phyloP scores from a whole-genome alignment of 2,888 invertebrate genomes.

The Habrosyne pyritoides region DNA sequence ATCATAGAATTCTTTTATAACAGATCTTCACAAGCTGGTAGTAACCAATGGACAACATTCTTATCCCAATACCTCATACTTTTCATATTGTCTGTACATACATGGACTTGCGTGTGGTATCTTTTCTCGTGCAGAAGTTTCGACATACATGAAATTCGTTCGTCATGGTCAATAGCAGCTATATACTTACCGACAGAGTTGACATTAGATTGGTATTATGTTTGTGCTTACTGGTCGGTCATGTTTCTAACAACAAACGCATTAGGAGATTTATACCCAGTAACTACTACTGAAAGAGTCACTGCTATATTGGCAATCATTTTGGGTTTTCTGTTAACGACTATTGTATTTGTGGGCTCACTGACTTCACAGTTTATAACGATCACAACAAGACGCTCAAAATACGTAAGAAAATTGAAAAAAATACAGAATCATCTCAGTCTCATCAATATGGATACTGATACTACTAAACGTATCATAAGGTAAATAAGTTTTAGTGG shows the following conservation, averaged over 20 bases:
- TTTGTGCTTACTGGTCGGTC: conserved; percentile 76
- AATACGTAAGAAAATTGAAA: conserved; percentile 68
- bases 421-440: conserved; percentile 73
- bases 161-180: conserved; percentile 70
- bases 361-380: conserved; percentile 79
- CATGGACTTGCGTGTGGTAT: conserved; percentile 77
- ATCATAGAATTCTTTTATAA: conserved; percentile 70
- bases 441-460: conserved; percentile 68
- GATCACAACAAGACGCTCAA: conserved; percentile 71
- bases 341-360: conserved; percentile 78
- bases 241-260: conserved; percentile 76
- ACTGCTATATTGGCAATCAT: conserved; percentile 64
- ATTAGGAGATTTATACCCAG: conserved; percentile 74
- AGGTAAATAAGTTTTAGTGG: conserved; percentile 45
- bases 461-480: conserved; percentile 67
- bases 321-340: conserved; percentile 74
- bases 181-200: conserved; percentile 64
- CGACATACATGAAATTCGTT: conserved; percentile 56
- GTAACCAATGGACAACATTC: conserved; percentile 78
- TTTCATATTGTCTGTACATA: conserved; percentile 72
- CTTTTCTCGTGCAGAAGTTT: conserved; percentile 66
- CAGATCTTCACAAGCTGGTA: conserved; percentile 73
- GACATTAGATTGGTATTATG: conserved; percentile 71
- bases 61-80: conserved; percentile 75
- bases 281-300: conserved; percentile 68